These are phyloP conservation scores for Neodiprion fabricii DNA, from an alignment of 1,140 invertebrate species.

Conservation along the genomic window DNA sequence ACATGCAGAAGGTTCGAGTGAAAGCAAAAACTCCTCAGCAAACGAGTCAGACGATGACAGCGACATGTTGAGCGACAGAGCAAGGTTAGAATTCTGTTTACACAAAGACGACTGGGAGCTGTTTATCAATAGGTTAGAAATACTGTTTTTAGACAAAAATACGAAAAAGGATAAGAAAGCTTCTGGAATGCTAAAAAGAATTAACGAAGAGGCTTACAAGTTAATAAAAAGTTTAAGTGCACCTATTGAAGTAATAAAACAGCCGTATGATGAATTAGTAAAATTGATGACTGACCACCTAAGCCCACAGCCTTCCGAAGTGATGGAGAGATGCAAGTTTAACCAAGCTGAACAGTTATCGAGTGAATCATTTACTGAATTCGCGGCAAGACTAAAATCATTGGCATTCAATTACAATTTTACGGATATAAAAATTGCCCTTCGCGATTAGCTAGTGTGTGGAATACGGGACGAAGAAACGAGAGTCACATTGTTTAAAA, in stretches of 20 bases:
- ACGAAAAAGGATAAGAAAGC: conserved; percentile 10
- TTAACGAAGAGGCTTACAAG: conserved; percentile 15
- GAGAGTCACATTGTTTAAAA: conserved; percentile 17
- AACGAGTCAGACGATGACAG: background rate
- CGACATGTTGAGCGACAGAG: background rate
- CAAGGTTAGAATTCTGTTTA: conserved; percentile 17
- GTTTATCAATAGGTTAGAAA: conserved; percentile 23
- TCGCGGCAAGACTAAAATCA: conserved; percentile 41
- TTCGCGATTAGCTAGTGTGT: conserved; percentile 20
- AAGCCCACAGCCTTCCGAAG: conserved; percentile 38
- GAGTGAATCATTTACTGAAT: conserved; percentile 36
- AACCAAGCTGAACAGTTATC: conserved; percentile 34
- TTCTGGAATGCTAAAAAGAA: conserved; percentile 11
- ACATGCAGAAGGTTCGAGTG: no score
- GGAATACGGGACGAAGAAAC: conserved; percentile 20
- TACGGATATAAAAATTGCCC: conserved; percentile 16
- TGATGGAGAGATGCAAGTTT: conserved; percentile 44
- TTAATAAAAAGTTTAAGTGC: conserved; percentile 14
- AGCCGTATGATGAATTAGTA: conserved; percentile 30
- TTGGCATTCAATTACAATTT: conserved; percentile 29
- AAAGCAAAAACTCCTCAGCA: no score
- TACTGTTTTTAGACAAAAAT: conserved; percentile 13
- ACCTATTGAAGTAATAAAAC: conserved; percentile 11
- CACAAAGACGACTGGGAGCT: conserved; percentile 25
- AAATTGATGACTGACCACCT: conserved; percentile 34